phyloP scores from a whole-genome alignment of 2,888 invertebrate genomes.

The Erpobdella octoculata region DNA sequence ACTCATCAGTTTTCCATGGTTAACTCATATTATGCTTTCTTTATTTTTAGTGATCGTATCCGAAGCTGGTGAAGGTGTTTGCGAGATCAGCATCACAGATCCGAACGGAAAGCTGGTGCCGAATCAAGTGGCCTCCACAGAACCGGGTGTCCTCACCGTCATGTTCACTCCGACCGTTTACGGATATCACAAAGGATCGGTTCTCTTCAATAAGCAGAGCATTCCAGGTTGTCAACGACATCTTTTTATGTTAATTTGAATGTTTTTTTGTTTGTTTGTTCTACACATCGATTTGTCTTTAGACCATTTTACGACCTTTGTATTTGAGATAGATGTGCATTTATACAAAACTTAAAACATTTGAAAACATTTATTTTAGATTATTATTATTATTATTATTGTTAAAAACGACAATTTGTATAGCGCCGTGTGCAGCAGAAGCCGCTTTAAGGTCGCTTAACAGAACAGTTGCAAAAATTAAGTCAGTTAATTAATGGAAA shows the following conservation, averaged over 20 bases:
- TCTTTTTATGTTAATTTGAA: too few relatives aligned
- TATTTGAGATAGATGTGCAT: too few relatives aligned
- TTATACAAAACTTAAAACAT: background rate
- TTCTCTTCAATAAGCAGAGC: conserved; percentile 30
- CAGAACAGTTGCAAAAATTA: too few relatives aligned
- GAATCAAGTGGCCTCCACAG: conserved; percentile 21
- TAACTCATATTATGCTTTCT: background rate
- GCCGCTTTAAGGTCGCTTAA: too few relatives aligned
- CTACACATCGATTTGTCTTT: background rate
- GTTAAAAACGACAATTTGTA: too few relatives aligned
- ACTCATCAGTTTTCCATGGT: too few relatives aligned
- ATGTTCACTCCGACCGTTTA: conserved; percentile 13
- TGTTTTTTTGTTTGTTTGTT: background rate
- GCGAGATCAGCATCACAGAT: conserved; percentile 31
- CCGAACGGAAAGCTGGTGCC: conserved; percentile 30
- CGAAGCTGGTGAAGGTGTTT: conserved; percentile 32
- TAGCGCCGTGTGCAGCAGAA: too few relatives aligned
- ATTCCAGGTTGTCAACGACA: conserved; percentile 12
- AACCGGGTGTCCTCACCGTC: conserved; percentile 25
- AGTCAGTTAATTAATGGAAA: too few relatives aligned
- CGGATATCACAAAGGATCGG: conserved; percentile 24
- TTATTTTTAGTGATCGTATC: conserved; percentile 28
- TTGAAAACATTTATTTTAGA: background rate
- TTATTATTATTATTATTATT: too few relatives aligned
- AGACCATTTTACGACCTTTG: too few relatives aligned